Base-by-base conservation (phyloP, 2,797 vertebrate genomes). In the Cossypha dichroa region DNA sequence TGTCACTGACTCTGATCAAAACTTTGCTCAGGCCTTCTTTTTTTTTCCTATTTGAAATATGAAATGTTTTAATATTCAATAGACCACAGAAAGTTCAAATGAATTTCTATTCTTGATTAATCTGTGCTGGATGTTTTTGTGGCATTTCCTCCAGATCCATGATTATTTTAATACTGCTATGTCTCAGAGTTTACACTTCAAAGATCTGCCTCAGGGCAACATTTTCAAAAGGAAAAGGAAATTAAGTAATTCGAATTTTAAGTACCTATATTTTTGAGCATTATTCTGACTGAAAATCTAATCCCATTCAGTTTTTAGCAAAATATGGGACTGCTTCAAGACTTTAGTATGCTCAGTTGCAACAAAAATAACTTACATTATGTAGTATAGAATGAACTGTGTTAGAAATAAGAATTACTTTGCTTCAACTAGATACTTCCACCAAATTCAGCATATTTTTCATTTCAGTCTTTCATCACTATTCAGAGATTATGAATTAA, bases 81-180 rank as follows among this genome's bases (percentile, higher is more conserved):
- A 88, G 59, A 86, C 46, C 20, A 79, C 43, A 84, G 33, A 82
- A 93, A 93, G 66, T 94, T 92, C 93, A 85, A 96, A 95, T 94
- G 11, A 87, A 93, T 95, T 94, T 92, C 88, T 94, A 76, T 84
- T 93, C 88, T 88, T 94, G 85, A 88, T 96, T 92, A 90, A 93
- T 76, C 40, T 59, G 54, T 52, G 52, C 43, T 88, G 59, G 67
- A 76, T 92, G 40, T 55, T 96, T 95, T 86, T 90, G 36, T 92
- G 55, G 48, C 86, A 34, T 75, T 96, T 95, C 49, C 58, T 91
- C 56, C 76, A 93, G 79, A 88, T 75, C 54, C 58, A 66, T 73
- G 58, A 88, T 90, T 95, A 93, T 96, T 95, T 95, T 88, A 95
- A 95, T 78, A 84, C 54, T 77, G 45, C 28, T 78, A 21, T 77